Evolutionary conservation across 1,140 invertebrate species (phyloP).

Genomic region (Drosophila seguyi): DNA sequence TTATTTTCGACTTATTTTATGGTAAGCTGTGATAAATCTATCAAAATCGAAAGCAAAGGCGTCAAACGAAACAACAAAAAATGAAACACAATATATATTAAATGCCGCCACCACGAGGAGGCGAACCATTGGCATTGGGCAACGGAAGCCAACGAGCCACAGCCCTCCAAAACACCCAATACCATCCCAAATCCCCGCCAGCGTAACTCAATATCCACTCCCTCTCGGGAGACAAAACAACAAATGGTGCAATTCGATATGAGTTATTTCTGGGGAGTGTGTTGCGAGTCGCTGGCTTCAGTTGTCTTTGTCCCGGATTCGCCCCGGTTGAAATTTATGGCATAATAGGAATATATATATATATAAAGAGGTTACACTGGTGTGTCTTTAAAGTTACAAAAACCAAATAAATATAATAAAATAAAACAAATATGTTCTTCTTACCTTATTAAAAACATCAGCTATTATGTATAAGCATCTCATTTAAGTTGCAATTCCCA

Average conservation of each 20-base stretch:
- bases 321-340: conserved; percentile 38
- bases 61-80: conserved; percentile 59
- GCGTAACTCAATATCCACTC: conserved; percentile 58
- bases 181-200: conserved; percentile 37
- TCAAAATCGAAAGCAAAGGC: conserved; percentile 79
- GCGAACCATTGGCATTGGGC: conserved; percentile 49
- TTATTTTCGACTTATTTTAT: conserved; percentile 62
- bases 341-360: conserved; percentile 34
- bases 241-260: conserved; percentile 79
- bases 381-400: conserved; percentile 53
- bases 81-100: conserved; percentile 33
- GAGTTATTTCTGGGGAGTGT: conserved; percentile 55
- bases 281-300: conserved; percentile 39
- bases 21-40: conserved; percentile 84
- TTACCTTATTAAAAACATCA: not conserved
- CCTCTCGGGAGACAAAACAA: conserved; percentile 68
- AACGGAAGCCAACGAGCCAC: conserved; percentile 43
- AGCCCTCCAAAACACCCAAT: conserved; percentile 30
- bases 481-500: not conserved
- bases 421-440: not conserved
- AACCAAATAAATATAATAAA: conserved; percentile 39
- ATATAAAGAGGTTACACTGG: conserved; percentile 21
- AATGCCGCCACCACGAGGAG: conserved; percentile 23
- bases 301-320: conserved; percentile 36
- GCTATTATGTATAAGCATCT: not conserved